These are phyloP conservation scores for Sclerodermus sp. DNA, from an alignment of 2,888 invertebrate genomes.

Conservation along the genomic window DNA sequence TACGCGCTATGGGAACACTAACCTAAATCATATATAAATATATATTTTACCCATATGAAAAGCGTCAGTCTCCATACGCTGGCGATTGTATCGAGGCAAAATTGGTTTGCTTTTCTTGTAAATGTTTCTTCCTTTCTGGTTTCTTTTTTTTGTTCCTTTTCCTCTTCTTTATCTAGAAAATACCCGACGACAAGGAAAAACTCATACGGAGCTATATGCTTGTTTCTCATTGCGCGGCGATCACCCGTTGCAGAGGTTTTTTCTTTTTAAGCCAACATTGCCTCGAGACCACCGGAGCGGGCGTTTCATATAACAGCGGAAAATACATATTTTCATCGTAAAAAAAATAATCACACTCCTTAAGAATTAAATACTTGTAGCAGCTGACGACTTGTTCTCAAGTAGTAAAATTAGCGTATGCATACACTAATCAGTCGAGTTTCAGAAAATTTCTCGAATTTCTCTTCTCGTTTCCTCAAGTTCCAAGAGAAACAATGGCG, in stretches of 20 bases:
- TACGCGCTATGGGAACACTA: conserved; percentile 44
- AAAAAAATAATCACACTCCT: conserved; percentile 57
- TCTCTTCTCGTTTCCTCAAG: conserved; percentile 1
- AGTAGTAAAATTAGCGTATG: conserved; percentile 47
- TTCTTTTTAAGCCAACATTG: conserved; percentile 8
- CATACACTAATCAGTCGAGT: conserved; percentile 50
- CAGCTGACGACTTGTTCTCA: conserved; percentile 49
- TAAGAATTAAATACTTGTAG: conserved; percentile 55
- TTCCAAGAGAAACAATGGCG: no score
- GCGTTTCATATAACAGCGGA: conserved; percentile 57
- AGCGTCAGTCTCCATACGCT: conserved; percentile 55
- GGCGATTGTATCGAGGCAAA: conserved; percentile 31
- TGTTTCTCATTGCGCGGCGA: no score
- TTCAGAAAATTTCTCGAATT: conserved; percentile 14
- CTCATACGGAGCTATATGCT: no score
- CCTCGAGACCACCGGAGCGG: conserved; percentile 44
- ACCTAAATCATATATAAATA: conserved; percentile 55
- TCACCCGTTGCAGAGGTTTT: not conserved
- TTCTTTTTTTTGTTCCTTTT: no score
- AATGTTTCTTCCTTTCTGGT: no score
- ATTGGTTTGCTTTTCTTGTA: conserved; percentile 13
- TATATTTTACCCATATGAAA: conserved; percentile 58
- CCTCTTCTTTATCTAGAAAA: no score
- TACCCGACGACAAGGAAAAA: conserved; percentile 6
- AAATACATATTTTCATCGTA: conserved; percentile 56